A percentile compares a stretch with the other conserved stretches of the same genome.
Conservation (phyloP, 1,140 invertebrate species). For the Hypothenemus hampei region DNA sequence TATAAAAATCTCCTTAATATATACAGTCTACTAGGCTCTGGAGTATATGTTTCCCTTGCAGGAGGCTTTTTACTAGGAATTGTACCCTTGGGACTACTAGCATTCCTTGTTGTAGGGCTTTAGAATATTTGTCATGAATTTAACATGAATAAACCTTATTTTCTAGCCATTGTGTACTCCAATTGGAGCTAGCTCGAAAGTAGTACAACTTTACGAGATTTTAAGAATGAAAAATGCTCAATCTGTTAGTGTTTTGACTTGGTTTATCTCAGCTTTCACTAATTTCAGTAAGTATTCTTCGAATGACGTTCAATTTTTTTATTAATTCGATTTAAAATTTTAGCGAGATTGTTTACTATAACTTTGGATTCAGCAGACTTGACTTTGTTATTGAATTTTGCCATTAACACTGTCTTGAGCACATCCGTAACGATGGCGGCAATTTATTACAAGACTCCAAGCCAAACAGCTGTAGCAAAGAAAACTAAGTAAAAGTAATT, state of each 20-base stretch:
- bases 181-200: slow-evolving; percentile 64
- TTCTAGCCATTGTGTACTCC: slow-evolving; percentile 64
- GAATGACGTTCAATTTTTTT: too few relatives aligned
- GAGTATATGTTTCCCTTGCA: slow-evolving; percentile 50
- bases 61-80: slow-evolving; percentile 49
- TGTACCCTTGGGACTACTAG: slow-evolving; percentile 53
- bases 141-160: slow-evolving; percentile 24
- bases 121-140: background rate
- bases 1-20: slow-evolving; percentile 52
- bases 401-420: slow-evolving; percentile 57
- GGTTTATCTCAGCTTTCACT: slow-evolving; percentile 64
- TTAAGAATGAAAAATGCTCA: slow-evolving; percentile 56
- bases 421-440: slow-evolving; percentile 54
- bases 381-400: slow-evolving; percentile 59
- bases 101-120: slow-evolving; percentile 58
- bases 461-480: slow-evolving; percentile 7
- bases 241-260: slow-evolving; percentile 60
- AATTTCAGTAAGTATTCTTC: slow-evolving; percentile 59
- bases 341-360: slow-evolving; percentile 63
- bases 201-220: slow-evolving; percentile 61
- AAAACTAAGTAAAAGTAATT: slow-evolving; percentile 21
- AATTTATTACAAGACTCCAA: slow-evolving; percentile 48
- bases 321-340: too few relatives aligned
- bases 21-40: slow-evolving; percentile 40
- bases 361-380: slow-evolving; percentile 60